Evolutionary conservation across 2,797 vertebrate species (phyloP).

Genomic region (Lacerta viridis): DNA sequence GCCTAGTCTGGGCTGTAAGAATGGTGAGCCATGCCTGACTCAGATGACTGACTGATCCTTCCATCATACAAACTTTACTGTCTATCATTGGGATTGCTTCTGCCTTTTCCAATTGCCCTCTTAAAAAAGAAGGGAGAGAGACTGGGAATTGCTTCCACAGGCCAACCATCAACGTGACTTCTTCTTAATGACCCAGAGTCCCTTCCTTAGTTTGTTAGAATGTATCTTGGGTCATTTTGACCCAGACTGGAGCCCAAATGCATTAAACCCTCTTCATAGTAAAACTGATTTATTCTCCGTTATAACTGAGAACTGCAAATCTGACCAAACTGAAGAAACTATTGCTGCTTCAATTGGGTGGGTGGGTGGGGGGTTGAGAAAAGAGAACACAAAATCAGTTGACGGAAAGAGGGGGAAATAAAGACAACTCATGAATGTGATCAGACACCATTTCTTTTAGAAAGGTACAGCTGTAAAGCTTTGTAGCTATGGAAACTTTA

Average conservation of each 20-base stretch:
- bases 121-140: neutral
- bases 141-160: neutral
- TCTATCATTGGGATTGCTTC: too few relatives aligned
- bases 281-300: conserved; percentile 39
- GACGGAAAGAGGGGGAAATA: conserved; percentile 24
- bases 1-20: neutral
- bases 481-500: conserved; percentile 25
- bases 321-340: conserved; percentile 43
- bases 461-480: conserved; percentile 41
- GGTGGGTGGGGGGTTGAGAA: neutral
- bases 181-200: neutral
- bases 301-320: conserved; percentile 37
- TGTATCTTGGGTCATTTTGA: neutral
- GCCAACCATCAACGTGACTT: neutral
- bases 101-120: neutral
- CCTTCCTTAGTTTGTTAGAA: neutral
- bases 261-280: neutral
- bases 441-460: conserved; percentile 30
- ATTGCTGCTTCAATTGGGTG: neutral
- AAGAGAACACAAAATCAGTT: neutral
- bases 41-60: neutral
- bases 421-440: conserved; percentile 29
- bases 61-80: neutral
- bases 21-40: neutral
- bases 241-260: neutral